Conservation (phyloP, 2,888 invertebrate species). For the Ennomos fuscantarius region DNA sequence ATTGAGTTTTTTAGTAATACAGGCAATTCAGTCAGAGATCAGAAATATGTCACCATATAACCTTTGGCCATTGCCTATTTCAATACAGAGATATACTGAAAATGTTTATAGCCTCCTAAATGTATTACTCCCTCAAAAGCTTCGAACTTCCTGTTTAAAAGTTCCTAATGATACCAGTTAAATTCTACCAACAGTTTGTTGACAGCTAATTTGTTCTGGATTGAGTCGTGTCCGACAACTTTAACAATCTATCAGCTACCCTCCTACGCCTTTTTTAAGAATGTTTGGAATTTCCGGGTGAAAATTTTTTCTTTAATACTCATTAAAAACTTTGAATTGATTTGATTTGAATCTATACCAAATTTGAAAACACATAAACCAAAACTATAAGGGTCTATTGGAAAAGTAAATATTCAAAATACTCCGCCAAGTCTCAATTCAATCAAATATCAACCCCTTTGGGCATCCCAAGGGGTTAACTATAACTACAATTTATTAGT, state of each 20-base stretch:
- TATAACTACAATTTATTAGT: conserved; percentile 8
- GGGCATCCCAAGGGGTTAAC: conserved; percentile 3
- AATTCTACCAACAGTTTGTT: not conserved
- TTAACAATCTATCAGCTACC: conserved; percentile 8
- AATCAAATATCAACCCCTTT: not conserved
- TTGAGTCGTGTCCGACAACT: conserved; percentile 11
- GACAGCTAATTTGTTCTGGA: not conserved
- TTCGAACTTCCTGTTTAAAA: not conserved
- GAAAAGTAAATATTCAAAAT: not conserved
- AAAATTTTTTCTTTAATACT: not conserved
- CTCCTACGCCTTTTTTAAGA: not conserved
- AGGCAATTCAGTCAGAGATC: no score
- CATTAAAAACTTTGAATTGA: no score
- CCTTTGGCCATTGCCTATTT: no score
- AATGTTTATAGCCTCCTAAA: no score
- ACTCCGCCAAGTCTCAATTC: not conserved
- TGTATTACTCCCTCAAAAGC: not conserved
- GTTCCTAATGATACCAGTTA: not conserved
- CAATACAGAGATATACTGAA: no score
- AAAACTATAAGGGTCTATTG: no score
- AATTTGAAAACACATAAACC: no score
- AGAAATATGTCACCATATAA: no score
- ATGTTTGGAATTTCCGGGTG: conserved; percentile 10
- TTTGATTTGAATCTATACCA: no score
- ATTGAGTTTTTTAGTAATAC: no score